Evolutionary conservation across 2,797 vertebrate species (phyloP).

Genomic region (Takifugu rubripes): DNA sequence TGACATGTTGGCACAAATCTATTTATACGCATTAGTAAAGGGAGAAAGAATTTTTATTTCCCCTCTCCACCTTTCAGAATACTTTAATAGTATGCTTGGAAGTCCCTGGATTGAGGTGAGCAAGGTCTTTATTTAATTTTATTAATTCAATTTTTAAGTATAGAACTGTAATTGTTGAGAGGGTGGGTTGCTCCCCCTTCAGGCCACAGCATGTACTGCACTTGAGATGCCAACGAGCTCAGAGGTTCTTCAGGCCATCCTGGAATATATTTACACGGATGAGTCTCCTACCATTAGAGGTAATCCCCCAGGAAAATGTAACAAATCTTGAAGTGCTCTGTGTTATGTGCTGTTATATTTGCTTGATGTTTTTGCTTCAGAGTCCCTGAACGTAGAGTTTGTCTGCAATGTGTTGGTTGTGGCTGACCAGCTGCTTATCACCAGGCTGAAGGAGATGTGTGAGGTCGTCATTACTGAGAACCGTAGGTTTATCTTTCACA

Average conservation of each 20-base stretch:
- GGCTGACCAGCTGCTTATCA: slow-evolving; percentile 93
- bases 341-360: not conserved
- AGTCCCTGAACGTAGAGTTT: slow-evolving; percentile 90
- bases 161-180: not conserved
- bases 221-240: slow-evolving; percentile 91
- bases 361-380: slow-evolving; percentile 61
- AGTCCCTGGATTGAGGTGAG: slow-evolving; percentile 97
- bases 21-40: not conserved
- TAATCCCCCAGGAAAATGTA: slow-evolving; percentile 38
- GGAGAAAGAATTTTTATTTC: not conserved
- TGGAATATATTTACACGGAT: slow-evolving; percentile 95
- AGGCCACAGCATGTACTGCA: slow-evolving; percentile 89
- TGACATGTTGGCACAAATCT: not conserved
- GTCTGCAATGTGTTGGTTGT: slow-evolving; percentile 90
- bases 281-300: slow-evolving; percentile 89
- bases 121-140: not conserved
- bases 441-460: slow-evolving; percentile 92
- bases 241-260: slow-evolving; percentile 87
- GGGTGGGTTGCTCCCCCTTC: slow-evolving; percentile 26
- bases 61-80: slow-evolving; percentile 74
- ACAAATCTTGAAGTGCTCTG: slow-evolving; percentile 4
- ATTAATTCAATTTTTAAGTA: not conserved
- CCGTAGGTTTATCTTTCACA: slow-evolving; percentile 69
- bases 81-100: slow-evolving; percentile 97
- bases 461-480: slow-evolving; percentile 94